Percentiles rank a stretch among this genome's conserved stretches.
These are phyloP conservation scores for Myopa tessellatipennis DNA, from an alignment of 2,888 invertebrate genomes.

Conservation along the genomic window DNA sequence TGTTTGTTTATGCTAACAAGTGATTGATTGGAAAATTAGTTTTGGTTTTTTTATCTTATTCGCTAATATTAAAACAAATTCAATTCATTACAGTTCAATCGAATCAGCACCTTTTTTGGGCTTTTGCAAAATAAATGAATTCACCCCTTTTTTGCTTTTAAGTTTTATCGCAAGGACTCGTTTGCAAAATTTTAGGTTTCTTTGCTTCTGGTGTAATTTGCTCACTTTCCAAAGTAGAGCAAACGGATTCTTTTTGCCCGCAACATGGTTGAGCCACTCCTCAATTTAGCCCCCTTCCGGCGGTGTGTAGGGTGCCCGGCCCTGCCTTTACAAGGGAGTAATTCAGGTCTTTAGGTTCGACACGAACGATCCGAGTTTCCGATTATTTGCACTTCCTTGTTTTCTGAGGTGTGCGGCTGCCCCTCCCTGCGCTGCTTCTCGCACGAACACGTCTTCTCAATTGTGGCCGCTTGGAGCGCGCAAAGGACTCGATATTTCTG, in stretches of 20 bases:
- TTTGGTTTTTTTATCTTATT: neutral
- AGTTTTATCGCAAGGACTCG: no score
- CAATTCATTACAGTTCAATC: no score
- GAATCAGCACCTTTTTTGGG: no score
- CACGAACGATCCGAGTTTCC: neutral
- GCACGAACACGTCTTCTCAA: neutral
- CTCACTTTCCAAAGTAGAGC: neutral
- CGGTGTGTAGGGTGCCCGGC: neutral
- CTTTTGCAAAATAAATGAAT: no score
- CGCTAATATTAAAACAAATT: no score
- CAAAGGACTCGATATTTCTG: conserved; percentile 3
- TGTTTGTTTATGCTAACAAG: neutral
- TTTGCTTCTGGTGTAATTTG: neutral
- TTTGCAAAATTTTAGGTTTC: neutral
- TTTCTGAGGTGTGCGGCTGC: conserved; percentile 12
- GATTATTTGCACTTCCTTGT: neutral
- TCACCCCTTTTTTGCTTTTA: no score
- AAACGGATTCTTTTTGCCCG: neutral
- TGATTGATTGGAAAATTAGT: neutral
- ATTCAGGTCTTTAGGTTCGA: conserved; percentile 5
- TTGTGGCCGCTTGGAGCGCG: neutral
- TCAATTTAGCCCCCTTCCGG: neutral
- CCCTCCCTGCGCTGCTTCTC: neutral
- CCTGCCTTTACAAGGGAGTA: neutral
- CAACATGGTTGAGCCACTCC: neutral